Conservation (phyloP, 64 coral and sea anemone genomes). For the Montipora sp. region DNA sequence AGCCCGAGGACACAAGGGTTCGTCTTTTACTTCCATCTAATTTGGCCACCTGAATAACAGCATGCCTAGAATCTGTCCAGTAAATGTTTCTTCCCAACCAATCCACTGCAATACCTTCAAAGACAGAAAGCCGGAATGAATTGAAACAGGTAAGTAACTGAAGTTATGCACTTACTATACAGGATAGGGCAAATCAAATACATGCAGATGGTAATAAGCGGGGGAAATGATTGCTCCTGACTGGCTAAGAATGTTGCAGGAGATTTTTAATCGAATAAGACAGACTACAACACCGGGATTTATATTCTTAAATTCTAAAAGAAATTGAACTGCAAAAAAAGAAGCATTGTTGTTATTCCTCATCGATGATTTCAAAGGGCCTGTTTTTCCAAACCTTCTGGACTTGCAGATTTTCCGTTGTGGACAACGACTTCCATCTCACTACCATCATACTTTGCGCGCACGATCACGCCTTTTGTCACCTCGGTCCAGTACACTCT, state of each 20-base stretch:
- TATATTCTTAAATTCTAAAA: background rate
- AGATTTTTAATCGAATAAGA: no score
- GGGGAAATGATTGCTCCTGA: no score
- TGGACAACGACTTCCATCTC: slow-evolving; percentile 64
- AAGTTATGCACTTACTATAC: no score
- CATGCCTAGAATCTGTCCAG: slow-evolving; percentile 90
- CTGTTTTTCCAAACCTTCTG: slow-evolving; percentile 62
- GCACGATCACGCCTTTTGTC: slow-evolving; percentile 67
- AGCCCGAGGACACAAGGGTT: slow-evolving; percentile 69
- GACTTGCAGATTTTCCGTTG: slow-evolving; percentile 63
- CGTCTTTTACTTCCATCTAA: slow-evolving; percentile 77
- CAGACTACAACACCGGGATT: background rate
- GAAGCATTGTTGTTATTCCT: no score
- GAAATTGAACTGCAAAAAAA: no score
- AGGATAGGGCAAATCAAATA: no score
- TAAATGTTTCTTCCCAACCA: slow-evolving; percentile 96
- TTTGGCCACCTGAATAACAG: slow-evolving; percentile 82
- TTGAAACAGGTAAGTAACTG: no score
- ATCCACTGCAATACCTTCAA: slow-evolving; percentile 89
- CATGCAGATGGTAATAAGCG: no score
- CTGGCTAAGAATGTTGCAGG: no score
- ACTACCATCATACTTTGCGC: slow-evolving; percentile 80
- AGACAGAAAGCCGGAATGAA: background rate
- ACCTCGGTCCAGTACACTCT: slow-evolving; percentile 94
- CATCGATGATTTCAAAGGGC: background rate